Base-by-base conservation (phyloP, 2,888 invertebrate genomes). In the Antheraea assamensis region DNA sequence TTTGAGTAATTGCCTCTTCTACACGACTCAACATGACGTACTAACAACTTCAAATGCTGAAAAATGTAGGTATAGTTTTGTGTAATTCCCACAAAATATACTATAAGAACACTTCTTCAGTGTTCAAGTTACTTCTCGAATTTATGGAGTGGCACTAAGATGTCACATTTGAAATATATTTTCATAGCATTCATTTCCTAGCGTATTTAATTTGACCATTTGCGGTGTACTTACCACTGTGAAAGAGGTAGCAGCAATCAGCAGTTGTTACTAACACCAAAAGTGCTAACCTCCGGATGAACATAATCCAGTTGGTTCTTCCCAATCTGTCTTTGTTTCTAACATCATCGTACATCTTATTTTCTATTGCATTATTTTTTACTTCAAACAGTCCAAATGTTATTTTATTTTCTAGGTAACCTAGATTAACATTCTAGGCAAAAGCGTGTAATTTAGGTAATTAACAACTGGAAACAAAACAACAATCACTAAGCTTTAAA, bases 191-290 rank as follows among this genome's bases (percentile, higher is more conserved):
- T 21, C 21, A 55, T 55, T 55, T 17, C 21, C 5, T 55, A 55
- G 24, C n/a, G 13, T 58, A 24, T 21, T 58, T 58, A 58, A 15
- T 58, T 58, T 61, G 24, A 17, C 13, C 27, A 64, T 19, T 30
- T 19, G 30, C 17, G 17, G 13, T 52, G 24, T 78, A 79, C 92
- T 89, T 86, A 95, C 95, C 95, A 87, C 92, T 95, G 49, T 95
- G 95, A 79, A 95, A 95, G 42, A 95, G 85, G 83, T 95, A 95
- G 88, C 95, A 95, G 79, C 92, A 90, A 70, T 87, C 85, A 76
- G 87, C 84, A 78, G 85, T 83, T 75, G 86, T 85, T 72, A 90
- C 82, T 76, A 91, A 79, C 79, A 85, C 78, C 58, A 90, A 78
- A 78, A 87, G 78, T 72, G 81, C 80, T 76, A 82, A 81, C 77